Percentiles rank a stretch among this genome's conserved stretches.
phyloP scores from a whole-genome alignment of 1,140 invertebrate genomes.

The Campoletis sonorensis region DNA sequence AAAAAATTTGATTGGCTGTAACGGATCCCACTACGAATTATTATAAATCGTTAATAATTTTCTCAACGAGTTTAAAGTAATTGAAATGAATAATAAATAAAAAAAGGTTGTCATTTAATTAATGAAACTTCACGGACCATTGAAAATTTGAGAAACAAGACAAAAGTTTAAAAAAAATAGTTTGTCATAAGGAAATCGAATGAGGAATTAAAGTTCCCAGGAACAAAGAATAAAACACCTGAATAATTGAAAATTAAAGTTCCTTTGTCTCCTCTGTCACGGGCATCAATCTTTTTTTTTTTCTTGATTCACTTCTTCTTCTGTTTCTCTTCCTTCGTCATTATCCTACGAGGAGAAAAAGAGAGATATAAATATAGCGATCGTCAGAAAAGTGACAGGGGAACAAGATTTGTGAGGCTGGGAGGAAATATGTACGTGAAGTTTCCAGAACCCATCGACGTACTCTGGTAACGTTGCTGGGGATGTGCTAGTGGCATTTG shows the following conservation, averaged over 20 bases:
- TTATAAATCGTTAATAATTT: too few species aligned
- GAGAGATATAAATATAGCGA: neutral
- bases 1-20: too few species aligned
- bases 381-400: slow-evolving; percentile 33
- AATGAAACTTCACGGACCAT: too few species aligned
- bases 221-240: slow-evolving; percentile 12
- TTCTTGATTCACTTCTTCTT: neutral
- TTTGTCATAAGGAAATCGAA: neutral
- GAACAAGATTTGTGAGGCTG: slow-evolving; percentile 9
- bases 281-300: neutral
- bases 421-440: neutral
- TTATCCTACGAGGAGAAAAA: too few species aligned
- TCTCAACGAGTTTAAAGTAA: too few species aligned
- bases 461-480: slow-evolving; percentile 5
- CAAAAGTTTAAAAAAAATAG: neutral
- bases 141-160: neutral
- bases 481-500: slow-evolving; percentile 50
- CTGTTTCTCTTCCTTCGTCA: neutral
- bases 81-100: too few species aligned
- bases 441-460: slow-evolving; percentile 2
- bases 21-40: too few species aligned
- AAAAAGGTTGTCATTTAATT: too few species aligned
- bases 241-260: slow-evolving; percentile 12
- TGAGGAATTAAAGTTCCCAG: slow-evolving; percentile 17
- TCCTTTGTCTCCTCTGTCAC: slow-evolving; percentile 21